Evolutionary conservation across 1,140 invertebrate genomes (phyloP).

Genomic region (Papilio machaon): DNA sequence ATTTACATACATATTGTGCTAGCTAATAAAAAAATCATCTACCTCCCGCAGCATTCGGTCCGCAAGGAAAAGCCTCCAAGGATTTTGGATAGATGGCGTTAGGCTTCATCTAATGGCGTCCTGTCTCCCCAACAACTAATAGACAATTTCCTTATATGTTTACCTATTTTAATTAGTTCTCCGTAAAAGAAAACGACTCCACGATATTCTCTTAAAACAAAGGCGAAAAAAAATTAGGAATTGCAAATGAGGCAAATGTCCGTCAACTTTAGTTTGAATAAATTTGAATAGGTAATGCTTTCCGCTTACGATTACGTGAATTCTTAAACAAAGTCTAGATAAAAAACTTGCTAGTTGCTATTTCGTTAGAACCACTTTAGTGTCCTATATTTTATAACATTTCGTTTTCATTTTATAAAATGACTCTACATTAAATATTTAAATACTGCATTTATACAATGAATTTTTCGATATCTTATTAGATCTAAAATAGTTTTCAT

Average conservation of each 20-base stretch:
- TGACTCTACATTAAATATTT: neutral
- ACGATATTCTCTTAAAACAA: constrained; percentile 19
- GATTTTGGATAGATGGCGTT: constrained; percentile 80
- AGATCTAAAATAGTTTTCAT: neutral
- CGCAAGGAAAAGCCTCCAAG: constrained; percentile 74
- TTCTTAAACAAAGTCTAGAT: neutral
- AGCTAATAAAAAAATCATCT: constrained; percentile 43
- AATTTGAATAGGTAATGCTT: constrained; percentile 73
- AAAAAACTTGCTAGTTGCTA: neutral
- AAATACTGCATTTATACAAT: neutral
- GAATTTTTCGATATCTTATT: neutral
- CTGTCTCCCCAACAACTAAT: constrained; percentile 46
- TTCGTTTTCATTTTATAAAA: neutral
- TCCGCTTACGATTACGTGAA: constrained; percentile 21
- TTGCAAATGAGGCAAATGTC: constrained; percentile 43
- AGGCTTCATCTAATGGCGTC: constrained; percentile 67
- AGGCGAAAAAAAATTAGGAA: constrained; percentile 42
- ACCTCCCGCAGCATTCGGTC: constrained; percentile 77
- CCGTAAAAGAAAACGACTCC: constrained; percentile 12
- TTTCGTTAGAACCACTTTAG: neutral
- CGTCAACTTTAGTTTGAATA: constrained; percentile 62
- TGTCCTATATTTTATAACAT: neutral
- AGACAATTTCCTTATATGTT: constrained; percentile 42
- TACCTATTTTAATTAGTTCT: constrained; percentile 42
- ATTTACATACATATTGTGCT: neutral